Base-by-base conservation (phyloP, 2,888 invertebrate species). In the Patella pellucida region DNA sequence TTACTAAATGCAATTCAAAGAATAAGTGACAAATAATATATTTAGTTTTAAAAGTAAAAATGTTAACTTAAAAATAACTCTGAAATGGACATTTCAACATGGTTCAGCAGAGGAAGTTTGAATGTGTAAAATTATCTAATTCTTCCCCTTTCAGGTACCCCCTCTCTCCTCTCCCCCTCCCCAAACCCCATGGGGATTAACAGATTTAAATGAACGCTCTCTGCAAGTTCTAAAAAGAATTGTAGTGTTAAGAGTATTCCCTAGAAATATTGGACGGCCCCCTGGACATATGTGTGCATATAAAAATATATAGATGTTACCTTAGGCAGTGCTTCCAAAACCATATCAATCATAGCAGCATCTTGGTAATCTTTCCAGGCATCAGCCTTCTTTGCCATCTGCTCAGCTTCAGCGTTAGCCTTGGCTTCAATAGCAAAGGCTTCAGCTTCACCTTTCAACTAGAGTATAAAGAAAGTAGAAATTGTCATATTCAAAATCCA, bases 331-430 rank as follows among this genome's bases (percentile, higher is more conserved):
- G 96, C 95, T 76, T 98, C 97, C 78, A 99, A 93, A 89, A 98
- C 94, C 98, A 99, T 98, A 89, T 98, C 98, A 78, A 91, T 84
- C 86, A 90, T 88, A 74, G 91, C 91, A 71, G 91, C 90, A 77
- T 91, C 96, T 83, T 97, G 96, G 91, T 98, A 99, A 89, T 98
- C 97, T 89, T 95, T 96, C 95, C 96, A 98, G 19, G 99, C 98
- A 85, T 97, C 97, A 0, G 98, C 98, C 89, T 98, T 99, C 92
- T 96, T 96, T 1, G 95, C 94, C 96, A 98, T 97, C 92, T 98
- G 98, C 91, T 97, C 97, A 0, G 98, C 97, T 89, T 99, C 98
- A 2, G 98, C 98, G 83, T 94, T 95, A 0, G 98, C 98, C 92
- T 97, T 97, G 0, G 96, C 97, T 86, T 96, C 95, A 88, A 98